Conservation (phyloP, 2,888 invertebrate genomes). For the Heliconius ismenius region DNA sequence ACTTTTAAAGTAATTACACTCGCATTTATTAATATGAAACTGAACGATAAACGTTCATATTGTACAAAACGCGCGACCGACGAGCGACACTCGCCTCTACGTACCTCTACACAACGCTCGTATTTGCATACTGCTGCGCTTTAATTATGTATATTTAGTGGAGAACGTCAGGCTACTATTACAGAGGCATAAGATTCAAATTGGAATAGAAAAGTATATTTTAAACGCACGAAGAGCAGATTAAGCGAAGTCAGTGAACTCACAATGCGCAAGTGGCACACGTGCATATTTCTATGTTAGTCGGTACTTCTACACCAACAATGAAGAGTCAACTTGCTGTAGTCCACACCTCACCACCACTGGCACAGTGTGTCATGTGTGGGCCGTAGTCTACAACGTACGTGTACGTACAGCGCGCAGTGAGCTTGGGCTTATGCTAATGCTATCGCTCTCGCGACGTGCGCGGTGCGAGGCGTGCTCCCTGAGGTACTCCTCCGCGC, state of each 20-base stretch:
- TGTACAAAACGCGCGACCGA: constrained; percentile 13
- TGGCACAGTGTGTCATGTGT: no score
- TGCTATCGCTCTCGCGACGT: constrained; percentile 17
- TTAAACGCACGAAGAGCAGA: constrained; percentile 31
- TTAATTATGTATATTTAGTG: constrained; percentile 5
- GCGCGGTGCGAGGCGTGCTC: constrained; percentile 12
- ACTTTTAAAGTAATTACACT: constrained; percentile 19
- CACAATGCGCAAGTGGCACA: constrained; percentile 32
- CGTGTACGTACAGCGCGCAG: no score
- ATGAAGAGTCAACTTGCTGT: no score
- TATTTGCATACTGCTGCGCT: constrained; percentile 3
- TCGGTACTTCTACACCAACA: not conserved
- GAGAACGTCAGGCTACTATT: not conserved
- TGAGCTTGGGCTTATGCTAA: constrained; percentile 16
- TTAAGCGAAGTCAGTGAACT: constrained; percentile 33
- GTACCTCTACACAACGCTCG: not conserved
- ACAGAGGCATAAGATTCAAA: not conserved
- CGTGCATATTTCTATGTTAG: not conserved
- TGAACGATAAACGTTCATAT: constrained; percentile 15
- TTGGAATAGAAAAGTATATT: constrained; percentile 11
- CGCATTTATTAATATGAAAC: constrained; percentile 10
- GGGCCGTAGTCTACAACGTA: no score
- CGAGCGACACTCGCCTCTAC: not conserved
- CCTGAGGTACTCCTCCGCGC: not conserved
- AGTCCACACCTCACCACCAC: no score